Base-by-base conservation (phyloP, 2,797 vertebrate genomes). In the Sebastes melanostomus region DNA sequence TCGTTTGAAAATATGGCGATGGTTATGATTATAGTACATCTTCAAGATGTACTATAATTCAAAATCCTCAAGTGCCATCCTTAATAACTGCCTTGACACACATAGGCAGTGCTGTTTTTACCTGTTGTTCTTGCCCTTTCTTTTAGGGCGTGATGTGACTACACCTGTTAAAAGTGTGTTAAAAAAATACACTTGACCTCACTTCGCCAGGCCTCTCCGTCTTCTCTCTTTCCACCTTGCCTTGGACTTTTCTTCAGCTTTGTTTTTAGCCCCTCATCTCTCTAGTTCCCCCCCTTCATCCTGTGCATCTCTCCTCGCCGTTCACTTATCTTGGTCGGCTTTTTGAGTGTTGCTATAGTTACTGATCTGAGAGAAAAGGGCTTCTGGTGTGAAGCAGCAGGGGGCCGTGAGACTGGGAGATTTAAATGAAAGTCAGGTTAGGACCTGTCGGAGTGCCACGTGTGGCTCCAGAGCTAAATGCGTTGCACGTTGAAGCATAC, bases 291-390 rank as follows among this genome's bases (percentile, higher is more conserved):
- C n/a, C n/a, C n/a, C n/a, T 46, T 69, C 54, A 13, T 63, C 71
- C 42, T 52, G 13, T 66, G 6, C 22, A 55, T 81, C 18, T 77
- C 13, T 4, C 66, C 32, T 67, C 3, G 3, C 11, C 13, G 6
- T 77, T 78, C 42, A 20, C 10, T 73, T 67, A 72, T 79, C 75
- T 78, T 42, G 34, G 71, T 72, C 38, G 79, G 59, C 80, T 87
- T 82, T 71, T 71, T 58, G 78, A 82, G 78, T 61, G 91, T 92
- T 92, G 89, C 92, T 85, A 90, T 91, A 91, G 92, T 83, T 88
- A 93, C 91, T 77, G 85, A 78, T 88, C 81, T 68, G 30, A 67
- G 75, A 83, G 81, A 84, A 84, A 86, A 81, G 50, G 59, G 71
- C 69, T 50, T 2, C 77, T 82, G 82, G 84, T 77, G 83, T 82